Base-by-base conservation (phyloP, 2,888 invertebrate genomes). In the Ophion slaviceki region DNA sequence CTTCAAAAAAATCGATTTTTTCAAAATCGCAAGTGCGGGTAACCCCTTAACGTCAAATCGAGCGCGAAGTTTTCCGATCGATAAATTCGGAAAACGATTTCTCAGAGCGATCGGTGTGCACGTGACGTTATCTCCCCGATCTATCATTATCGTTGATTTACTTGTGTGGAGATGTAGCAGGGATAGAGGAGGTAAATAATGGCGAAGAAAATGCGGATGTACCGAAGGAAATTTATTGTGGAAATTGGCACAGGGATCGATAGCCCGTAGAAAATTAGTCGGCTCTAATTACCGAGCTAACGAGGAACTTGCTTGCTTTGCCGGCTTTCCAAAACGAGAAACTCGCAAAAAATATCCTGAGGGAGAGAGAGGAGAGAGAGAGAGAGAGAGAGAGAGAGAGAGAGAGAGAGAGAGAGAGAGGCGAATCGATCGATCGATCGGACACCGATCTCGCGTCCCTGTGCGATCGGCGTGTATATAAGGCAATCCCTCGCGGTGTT, bases 281-380 rank as follows among this genome's bases (percentile, higher is more conserved):
- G 68, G 78, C 80, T 71, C 87, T 89, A 88, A 89, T 88, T 88
- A 87, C 76, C 80, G 85, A 68, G 68, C 75, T 88, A 89, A 90
- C 88, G 87, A 90, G 87, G 79, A 80, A 75, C 82, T 76, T 45
- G 82, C 62, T 80, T 66, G 68, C 76, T 74, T 47, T 70, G 45
- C 24, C 28, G 70, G 57, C 68, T 80, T 68, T 67, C 82, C 82
- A 86, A 86, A 86, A 82, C 72, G 80, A 86, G 82, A 83, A 78
- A 45, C 45, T 24, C 11, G 71, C 28, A 24, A 24, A 24, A 24
- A 24, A 24, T 24, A 24, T 24, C 24, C 24, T 1, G 24, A 24
- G 24, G 24, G 24, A 24, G 24, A 24, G 24, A 24, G 80, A 82
- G 75, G 79, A 78, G n/a, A n/a, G n/a, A n/a, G n/a, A 80, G 64